Evolutionary conservation across 1,140 invertebrate genomes (phyloP), one percentile per base, ranked within the genome.

Genomic region (Copidosoma floridanum): DNA sequence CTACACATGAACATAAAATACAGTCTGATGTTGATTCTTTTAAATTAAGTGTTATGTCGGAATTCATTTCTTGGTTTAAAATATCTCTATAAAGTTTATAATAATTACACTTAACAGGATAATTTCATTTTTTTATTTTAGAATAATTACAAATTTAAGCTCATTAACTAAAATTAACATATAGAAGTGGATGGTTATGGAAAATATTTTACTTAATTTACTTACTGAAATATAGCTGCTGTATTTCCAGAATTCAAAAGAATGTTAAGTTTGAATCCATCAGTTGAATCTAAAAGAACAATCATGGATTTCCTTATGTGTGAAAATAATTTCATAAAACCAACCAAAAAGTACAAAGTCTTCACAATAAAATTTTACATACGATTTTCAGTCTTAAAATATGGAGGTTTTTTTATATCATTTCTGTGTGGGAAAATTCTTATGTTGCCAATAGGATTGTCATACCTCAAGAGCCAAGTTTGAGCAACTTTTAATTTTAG

Each of bases 161-260:
- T n/a, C n/a, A n/a, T n/a, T n/a, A n/a, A n/a, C 37, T 55, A 5
- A 48, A 18, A 58, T 29, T 41, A 47, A 50, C 26, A n/a, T n/a
- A 32, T 32, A 32, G 29, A 32, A 32, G 18, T 6, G 8, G 46
- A 18, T 27, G n/a, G n/a, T n/a, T n/a, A n/a, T n/a, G n/a, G n/a
- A 21, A 2, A 44, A 63, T 62, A 57, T 14, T 16, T 24, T 20
- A 54, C 40, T 6, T 50, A 58, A 58, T 47, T 47, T 54, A 44
- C 46, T 54, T 52, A 50, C 85, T 80, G 79, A 69, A 88, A 89
- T 2, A 88, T 77, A 47, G 86, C 77, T 26, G 85, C 78, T 23
- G 80, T 77, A 66, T 85, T 82, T 57, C 85, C 81, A 74, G 83
- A 85, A 26, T 82, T 76, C 14, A 89, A 78, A 55, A 89, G 65